These are phyloP conservation scores for Aphaenogaster rudis DNA, from an alignment of 1,140 invertebrate genomes.

Conservation along the genomic window DNA sequence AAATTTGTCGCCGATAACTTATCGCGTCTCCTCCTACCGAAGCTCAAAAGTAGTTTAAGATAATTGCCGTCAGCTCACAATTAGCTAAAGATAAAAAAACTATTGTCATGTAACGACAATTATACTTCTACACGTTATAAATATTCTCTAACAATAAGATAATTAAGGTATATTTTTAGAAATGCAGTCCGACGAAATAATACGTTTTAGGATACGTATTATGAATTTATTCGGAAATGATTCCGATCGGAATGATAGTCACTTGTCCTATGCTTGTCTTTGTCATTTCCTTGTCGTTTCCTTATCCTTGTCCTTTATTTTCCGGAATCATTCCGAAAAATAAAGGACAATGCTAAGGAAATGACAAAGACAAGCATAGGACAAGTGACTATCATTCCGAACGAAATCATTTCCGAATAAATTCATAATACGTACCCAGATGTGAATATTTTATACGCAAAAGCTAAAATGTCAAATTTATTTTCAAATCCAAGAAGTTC, in stretches of 20 bases:
- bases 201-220: neutral
- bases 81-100: too few species aligned
- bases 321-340: too few species aligned
- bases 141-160: neutral
- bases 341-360: too few species aligned
- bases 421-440: too few species aligned
- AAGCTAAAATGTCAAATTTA: neutral
- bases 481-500: neutral
- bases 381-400: too few species aligned
- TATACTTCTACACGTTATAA: neutral
- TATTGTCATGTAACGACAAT: neutral
- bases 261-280: too few species aligned
- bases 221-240: too few species aligned
- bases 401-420: too few species aligned
- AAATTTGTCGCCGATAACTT: slow-evolving; percentile 22
- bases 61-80: neutral
- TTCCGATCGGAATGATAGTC: too few species aligned
- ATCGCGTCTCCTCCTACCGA: neutral
- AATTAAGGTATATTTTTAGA: neutral
- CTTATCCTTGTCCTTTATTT: too few species aligned
- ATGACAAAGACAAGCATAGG: too few species aligned
- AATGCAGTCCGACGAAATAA: neutral
- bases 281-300: too few species aligned
- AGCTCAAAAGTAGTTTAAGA: neutral
- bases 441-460: neutral